Percentiles rank a stretch among this genome's conserved stretches.
These are phyloP conservation scores for Laticauda laticaudata DNA, from an alignment of 2,113 vertebrate genomes.

Conservation along the genomic window DNA sequence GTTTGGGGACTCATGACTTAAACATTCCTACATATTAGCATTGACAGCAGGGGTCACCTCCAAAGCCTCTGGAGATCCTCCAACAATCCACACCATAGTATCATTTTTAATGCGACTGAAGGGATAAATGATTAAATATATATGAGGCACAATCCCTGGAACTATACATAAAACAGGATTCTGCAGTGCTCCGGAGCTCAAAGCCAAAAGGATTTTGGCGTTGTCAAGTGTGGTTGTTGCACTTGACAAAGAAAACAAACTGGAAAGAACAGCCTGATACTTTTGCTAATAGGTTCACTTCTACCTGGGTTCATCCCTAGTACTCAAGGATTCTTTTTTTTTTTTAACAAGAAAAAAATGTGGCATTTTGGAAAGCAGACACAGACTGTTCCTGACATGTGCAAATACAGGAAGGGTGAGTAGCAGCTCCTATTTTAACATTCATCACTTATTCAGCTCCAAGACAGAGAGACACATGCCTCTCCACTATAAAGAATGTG, in stretches of 20 bases:
- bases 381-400: not conserved
- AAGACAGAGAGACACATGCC: not conserved
- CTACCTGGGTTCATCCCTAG: not conserved
- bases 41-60: not conserved
- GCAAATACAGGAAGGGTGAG: not conserved
- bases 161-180: not conserved
- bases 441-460: not conserved
- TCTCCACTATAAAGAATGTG: not conserved
- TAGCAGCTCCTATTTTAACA: not conserved
- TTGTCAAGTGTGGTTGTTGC: not conserved
- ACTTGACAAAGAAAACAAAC: not conserved
- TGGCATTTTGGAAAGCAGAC: not conserved
- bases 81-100: not conserved
- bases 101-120: not conserved
- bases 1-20: too few relatives aligned
- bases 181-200: not conserved
- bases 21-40: not conserved
- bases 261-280: not conserved
- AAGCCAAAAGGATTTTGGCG: not conserved
- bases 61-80: not conserved
- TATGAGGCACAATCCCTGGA: not conserved
- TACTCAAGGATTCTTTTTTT: not conserved
- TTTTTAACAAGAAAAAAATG: not conserved
- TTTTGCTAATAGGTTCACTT: not conserved
- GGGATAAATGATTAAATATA: not conserved